Conservation (phyloP, 2,888 invertebrate species). For the Pachycephus smyrnensis region DNA sequence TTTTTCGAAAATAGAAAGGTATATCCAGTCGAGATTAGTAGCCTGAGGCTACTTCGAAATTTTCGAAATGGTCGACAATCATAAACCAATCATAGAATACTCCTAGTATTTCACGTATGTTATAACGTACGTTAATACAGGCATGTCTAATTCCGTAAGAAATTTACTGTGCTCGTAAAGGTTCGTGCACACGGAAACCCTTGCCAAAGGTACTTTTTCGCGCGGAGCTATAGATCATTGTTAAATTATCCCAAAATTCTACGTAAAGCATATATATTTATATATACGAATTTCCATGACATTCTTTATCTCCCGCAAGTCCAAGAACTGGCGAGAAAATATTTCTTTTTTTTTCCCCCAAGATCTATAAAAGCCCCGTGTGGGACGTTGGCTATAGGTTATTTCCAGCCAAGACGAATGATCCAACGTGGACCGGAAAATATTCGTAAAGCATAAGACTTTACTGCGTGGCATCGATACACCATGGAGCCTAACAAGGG, state of each 20-base stretch:
- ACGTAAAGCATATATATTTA: background rate
- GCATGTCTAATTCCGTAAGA: no score
- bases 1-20: background rate
- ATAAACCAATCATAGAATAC: background rate
- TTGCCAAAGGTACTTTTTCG: background rate
- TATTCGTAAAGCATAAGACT: slow-evolving; percentile 18
- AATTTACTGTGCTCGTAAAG: background rate
- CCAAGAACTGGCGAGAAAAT: background rate
- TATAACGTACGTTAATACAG: no score
- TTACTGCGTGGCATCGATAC: slow-evolving; percentile 16
- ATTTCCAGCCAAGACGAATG: background rate
- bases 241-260: background rate
- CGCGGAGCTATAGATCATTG: background rate
- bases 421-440: slow-evolving; percentile 27
- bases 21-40: background rate
- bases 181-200: background rate
- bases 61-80: background rate
- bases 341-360: background rate
- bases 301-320: background rate
- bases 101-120: background rate
- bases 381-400: background rate
- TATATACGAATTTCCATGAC: no score
- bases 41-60: background rate
- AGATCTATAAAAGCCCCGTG: background rate
- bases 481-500: slow-evolving; percentile 20